Evolutionary conservation across 1,140 invertebrate species (phyloP).

Genomic region (Ylistrum balloti): DNA sequence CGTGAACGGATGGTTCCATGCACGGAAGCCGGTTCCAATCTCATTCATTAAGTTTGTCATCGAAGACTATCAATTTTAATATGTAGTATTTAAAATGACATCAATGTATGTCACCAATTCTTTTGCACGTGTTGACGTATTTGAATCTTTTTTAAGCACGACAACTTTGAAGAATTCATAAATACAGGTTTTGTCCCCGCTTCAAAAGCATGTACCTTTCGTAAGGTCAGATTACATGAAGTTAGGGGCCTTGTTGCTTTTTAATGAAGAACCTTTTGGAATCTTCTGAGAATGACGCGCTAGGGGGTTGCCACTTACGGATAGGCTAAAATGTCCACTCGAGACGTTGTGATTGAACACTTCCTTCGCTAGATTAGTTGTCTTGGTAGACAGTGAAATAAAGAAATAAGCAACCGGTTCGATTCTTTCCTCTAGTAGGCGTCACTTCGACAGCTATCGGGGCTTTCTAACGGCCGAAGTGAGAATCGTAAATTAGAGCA

Average conservation of each 20-base stretch:
- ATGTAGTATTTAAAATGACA: conserved; percentile 36
- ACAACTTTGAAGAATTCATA: conserved; percentile 40
- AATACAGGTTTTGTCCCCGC: conserved; percentile 26
- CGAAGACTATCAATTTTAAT: conserved; percentile 40
- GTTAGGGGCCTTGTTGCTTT: not conserved
- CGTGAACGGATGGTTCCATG: conserved; percentile 24
- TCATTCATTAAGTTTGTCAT: conserved; percentile 31
- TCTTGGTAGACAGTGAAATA: not conserved
- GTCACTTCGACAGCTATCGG: not conserved
- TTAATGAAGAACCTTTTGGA: not conserved
- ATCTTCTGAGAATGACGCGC: not conserved
- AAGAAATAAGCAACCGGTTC: conserved; percentile 22
- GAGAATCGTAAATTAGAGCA: not conserved
- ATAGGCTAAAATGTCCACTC: not conserved
- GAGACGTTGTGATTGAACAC: not conserved
- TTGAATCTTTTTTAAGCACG: not conserved
- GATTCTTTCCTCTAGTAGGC: not conserved
- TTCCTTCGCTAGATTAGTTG: not conserved
- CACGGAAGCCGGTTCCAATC: not conserved
- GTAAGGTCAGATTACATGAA: conserved; percentile 10
- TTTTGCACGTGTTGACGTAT: conserved; percentile 38
- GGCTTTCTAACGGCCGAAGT: not conserved
- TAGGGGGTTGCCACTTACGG: conserved; percentile 12
- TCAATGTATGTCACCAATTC: conserved; percentile 18
- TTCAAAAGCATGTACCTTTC: conserved; percentile 24